Base-by-base conservation (phyloP, 2,888 invertebrate genomes). In the Aethes cnicana region DNA sequence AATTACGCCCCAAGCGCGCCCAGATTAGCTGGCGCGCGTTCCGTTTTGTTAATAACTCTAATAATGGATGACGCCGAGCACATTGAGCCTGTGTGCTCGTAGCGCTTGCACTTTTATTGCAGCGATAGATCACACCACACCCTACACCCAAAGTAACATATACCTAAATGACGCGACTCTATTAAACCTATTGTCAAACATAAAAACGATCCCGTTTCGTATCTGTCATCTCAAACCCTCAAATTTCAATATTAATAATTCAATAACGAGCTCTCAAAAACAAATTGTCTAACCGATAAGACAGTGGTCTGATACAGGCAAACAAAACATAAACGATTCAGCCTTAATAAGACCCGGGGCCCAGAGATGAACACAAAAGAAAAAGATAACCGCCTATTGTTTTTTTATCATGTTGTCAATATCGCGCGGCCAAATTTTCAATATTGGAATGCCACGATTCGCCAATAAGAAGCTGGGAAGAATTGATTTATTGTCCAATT, bases 401-500 rank as follows among this genome's bases (percentile, higher is more conserved):
- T 88, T 89, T 87, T 88, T 89, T 89, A 88, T 88, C 88, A 86
- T 86, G 84, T 87, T 85, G 88, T 88, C 88, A 89, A 88, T 87
- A 88, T 88, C 86, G 81, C 83, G 84, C 87, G 87, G 87, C 88
- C 88, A 88, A 89, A 89, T 89, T 88, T 89, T 87, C 87, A 84
- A 89, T 88, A 89, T 89, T 87, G 88, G 88, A 89, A 89, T 86
- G 88, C 86, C 81, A 81, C 84, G 85, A 87, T 87, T 81, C 87
- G 84, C 88, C 88, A 89, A 89, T 88, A 89, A 89, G 87, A 89
- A 88, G 84, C 86, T 81, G 81, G 81, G 80, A 84, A 87, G 88
- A 88, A 89, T 90, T 90, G 90, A 90, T 89, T 89, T 89, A 90
- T 90, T 90, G 88, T 87, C 88, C 90, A 90, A 90, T 90, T 90